Conservation (phyloP, 2,113 vertebrate species). For the Gallinago media region DNA sequence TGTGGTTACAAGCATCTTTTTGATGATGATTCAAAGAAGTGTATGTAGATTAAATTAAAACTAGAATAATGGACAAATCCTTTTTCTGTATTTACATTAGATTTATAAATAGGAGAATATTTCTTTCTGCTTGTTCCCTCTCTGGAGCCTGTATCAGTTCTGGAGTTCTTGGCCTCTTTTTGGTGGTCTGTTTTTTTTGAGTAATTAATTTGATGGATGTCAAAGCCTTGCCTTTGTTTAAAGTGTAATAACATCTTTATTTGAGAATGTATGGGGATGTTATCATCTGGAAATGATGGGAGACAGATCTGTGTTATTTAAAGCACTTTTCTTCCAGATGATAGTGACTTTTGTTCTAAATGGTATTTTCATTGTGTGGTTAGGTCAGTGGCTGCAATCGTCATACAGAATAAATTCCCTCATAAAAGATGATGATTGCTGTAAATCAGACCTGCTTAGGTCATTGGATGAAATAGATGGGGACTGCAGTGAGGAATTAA, state of each 20-base stretch:
- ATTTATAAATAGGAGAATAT: neutral
- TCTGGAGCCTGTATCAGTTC: neutral
- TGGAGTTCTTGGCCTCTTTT: neutral
- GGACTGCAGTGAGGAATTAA: neutral
- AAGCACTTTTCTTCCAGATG: neutral
- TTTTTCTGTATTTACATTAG: neutral
- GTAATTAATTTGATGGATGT: neutral
- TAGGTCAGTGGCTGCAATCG: neutral
- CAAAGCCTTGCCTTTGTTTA: neutral
- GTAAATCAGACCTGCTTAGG: neutral
- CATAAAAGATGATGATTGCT: neutral
- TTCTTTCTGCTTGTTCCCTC: neutral
- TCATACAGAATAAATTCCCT: neutral
- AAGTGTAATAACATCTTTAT: neutral
- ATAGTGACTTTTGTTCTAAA: neutral
- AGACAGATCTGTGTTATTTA: neutral
- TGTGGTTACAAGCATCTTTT: neutral
- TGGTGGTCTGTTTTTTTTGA: neutral
- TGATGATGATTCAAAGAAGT: neutral
- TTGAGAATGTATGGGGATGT: neutral
- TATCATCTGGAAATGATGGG: neutral
- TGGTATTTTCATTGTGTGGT: neutral
- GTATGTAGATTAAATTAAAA: neutral
- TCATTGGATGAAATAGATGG: neutral
- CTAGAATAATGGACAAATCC: neutral